Base-by-base conservation (phyloP, 2,888 invertebrate genomes). In the Rhogogaster chlorosoma region DNA sequence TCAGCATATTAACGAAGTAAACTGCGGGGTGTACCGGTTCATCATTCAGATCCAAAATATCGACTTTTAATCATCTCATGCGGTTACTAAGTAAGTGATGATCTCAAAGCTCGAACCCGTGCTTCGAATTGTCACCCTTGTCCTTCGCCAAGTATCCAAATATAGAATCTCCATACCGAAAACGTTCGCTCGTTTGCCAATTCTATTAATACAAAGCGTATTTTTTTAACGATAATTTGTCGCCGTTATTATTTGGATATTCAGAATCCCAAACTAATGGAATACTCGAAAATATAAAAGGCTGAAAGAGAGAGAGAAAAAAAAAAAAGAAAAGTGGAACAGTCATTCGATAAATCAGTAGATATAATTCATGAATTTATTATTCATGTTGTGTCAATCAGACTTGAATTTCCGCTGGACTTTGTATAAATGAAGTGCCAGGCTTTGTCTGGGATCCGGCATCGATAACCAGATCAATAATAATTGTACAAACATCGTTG, bases 121-220 rank as follows among this genome's bases (percentile, higher is more conserved):
- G n/a, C n/a, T n/a, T n/a, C n/a, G n/a, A 32, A 77, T 77, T 77
- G 7, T 77, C 49, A 49, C 53, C 49, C 49, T 77, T 77, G 49
- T 77, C 77, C 49, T 77, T 77, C 49, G 53, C 53, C 29, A n/a
- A 29, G 49, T 73, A 42, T 77, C 53, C 49, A 77, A 77, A 77
- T 53, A 77, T 77, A 77, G 77, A 77, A 77, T 77, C 18, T 77
- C 77, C 77, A 77, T 38, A 32, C 38, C n/a, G 70, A 70, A 42
- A 45, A 45, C 45, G 26, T 45, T 42, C n/a, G 42, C 29, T 32
- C 67, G 67, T 67, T 67, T 67, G 67, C 67, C 67, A 67, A 67
- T 67, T 67, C 67, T 67, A 67, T 18, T 32, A 67, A 67, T 67
- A 67, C 12, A 32, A 32, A 32, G 15, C 7, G 32, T 67, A 67